Conservation (phyloP, 2,797 vertebrate species). For the Echiichthys vipera region DNA sequence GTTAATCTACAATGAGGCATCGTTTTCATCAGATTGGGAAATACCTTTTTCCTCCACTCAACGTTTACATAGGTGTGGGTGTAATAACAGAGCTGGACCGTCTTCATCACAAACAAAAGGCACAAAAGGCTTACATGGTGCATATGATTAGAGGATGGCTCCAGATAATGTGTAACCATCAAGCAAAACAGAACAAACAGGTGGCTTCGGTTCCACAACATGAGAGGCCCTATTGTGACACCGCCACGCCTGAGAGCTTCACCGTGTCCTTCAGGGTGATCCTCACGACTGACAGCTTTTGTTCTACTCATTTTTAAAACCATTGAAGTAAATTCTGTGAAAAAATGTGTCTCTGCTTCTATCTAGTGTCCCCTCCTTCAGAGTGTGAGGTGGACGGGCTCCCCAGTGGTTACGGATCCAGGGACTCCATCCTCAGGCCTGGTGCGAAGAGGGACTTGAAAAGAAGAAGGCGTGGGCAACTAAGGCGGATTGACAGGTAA, state of each 20-base stretch:
- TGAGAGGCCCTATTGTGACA: not conserved
- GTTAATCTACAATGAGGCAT: not conserved
- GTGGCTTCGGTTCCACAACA: not conserved
- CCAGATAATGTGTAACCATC: not conserved
- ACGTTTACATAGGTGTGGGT: not conserved
- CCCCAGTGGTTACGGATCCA: slow-evolving; percentile 77
- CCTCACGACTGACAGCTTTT: not conserved
- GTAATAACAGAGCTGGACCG: not conserved
- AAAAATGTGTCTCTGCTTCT: slow-evolving; percentile 7
- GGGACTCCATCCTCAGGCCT: slow-evolving; percentile 79
- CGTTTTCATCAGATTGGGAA: not conserved
- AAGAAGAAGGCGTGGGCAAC: slow-evolving; percentile 55
- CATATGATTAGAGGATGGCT: not conserved
- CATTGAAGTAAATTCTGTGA: not conserved
- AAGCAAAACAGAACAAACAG: slow-evolving; percentile 3
- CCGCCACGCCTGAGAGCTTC: not conserved
- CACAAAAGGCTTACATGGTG: not conserved
- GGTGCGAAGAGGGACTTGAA: slow-evolving; percentile 71
- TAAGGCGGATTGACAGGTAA: slow-evolving; percentile 58
- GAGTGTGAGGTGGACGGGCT: slow-evolving; percentile 77
- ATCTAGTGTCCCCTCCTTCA: slow-evolving; percentile 77
- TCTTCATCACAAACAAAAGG: not conserved
- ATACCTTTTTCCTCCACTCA: not conserved
- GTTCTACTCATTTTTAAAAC: not conserved
- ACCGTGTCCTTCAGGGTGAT: not conserved